These are phyloP conservation scores for Pseudochirops cupreus DNA, from an alignment of 2,797 vertebrate species.

Conservation along the genomic window DNA sequence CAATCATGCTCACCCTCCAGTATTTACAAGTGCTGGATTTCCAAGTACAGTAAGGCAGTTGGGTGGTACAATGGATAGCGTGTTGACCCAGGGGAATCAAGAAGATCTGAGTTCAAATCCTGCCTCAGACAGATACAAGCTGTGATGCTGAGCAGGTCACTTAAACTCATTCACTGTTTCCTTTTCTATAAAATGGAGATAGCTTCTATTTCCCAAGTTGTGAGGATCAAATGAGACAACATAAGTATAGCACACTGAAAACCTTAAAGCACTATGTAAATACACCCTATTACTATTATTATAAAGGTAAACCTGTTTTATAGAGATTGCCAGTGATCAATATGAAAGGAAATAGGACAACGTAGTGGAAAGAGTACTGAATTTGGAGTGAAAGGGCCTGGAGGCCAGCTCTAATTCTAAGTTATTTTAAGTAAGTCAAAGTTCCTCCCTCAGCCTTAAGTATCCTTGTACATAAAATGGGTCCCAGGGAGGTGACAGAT, in stretches of 20 bases:
- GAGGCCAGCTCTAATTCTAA: neutral
- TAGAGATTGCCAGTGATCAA: neutral
- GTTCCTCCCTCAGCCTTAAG: neutral
- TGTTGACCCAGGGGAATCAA: neutral
- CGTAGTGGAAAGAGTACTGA: neutral
- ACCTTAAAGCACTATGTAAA: neutral
- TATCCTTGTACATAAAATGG: neutral
- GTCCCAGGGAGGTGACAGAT: neutral
- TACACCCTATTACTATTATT: neutral
- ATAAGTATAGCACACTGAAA: neutral
- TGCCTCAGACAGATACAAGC: neutral
- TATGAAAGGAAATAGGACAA: neutral
- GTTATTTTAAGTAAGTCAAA: neutral
- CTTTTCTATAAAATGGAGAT: neutral
- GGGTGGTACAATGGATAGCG: neutral
- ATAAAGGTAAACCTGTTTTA: neutral
- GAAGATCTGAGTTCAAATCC: neutral
- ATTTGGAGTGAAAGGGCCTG: neutral
- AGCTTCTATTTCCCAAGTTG: neutral
- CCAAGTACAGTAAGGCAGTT: neutral
- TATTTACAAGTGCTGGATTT: neutral
- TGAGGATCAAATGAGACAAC: neutral
- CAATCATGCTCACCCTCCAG: neutral
- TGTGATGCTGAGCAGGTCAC: neutral
- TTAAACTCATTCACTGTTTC: neutral